Conservation (phyloP, 2,888 invertebrate species). For the Conops quadrifasciatus region DNA sequence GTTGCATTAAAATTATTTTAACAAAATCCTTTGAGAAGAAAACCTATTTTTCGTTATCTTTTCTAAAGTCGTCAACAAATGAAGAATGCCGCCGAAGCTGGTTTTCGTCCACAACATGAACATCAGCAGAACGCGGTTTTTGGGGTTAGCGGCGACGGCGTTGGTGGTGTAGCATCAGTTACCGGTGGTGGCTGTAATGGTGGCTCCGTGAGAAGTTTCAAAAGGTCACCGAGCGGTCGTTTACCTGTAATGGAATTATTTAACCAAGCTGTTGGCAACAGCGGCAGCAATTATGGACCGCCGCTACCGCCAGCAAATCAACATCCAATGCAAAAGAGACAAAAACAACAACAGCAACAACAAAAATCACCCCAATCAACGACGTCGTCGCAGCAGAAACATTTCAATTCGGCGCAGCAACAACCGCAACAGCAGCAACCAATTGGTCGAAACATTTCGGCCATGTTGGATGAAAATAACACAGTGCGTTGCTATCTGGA, state of each 20-base stretch:
- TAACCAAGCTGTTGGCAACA: constrained; percentile 45
- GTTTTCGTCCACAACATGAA: constrained; percentile 40
- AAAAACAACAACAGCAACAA: constrained; percentile 39
- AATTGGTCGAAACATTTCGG: constrained; percentile 67
- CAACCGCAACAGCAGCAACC: constrained; percentile 53
- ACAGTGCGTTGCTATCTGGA: constrained; percentile 88
- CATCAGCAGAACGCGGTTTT: constrained; percentile 55
- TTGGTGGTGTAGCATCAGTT: constrained; percentile 34
- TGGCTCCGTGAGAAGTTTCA: constrained; percentile 58
- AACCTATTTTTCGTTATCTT: constrained; percentile 12
- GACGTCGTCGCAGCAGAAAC: constrained; percentile 57
- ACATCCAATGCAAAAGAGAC: constrained; percentile 59
- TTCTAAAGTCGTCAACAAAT: constrained; percentile 55
- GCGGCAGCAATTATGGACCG: constrained; percentile 47
- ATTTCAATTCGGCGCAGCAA: constrained; percentile 48
- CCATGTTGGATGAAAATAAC: constrained; percentile 83
- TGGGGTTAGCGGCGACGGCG: constrained; percentile 62
- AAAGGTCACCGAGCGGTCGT: constrained; percentile 57
- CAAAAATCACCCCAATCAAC: constrained; percentile 56
- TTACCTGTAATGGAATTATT: constrained; percentile 60
- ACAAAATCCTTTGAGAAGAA: background rate
- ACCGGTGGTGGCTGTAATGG: constrained; percentile 59
- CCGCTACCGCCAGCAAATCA: constrained; percentile 62
- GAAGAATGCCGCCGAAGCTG: constrained; percentile 51
- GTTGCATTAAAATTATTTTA: too few relatives aligned